Conservation (phyloP, 2,888 invertebrate genomes). For the Plagodis pulveraria region DNA sequence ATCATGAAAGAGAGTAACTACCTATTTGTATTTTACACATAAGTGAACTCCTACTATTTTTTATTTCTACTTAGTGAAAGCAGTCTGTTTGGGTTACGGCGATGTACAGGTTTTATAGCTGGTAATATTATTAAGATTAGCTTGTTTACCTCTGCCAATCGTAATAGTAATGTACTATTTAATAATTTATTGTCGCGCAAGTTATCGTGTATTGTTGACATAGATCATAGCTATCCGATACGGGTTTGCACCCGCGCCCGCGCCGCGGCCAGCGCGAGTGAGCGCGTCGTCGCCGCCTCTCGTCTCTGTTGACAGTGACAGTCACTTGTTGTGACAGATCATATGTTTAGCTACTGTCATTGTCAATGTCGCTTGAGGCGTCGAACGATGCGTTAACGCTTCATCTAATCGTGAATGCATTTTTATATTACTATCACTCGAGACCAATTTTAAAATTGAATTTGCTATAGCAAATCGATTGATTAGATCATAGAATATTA, state of each 20-base stretch:
- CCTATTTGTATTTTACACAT: constrained; percentile 79
- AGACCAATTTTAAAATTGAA: constrained; percentile 82
- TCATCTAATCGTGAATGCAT: constrained; percentile 77
- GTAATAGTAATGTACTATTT: constrained; percentile 82
- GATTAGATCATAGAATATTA: constrained; percentile 81
- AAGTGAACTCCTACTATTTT: constrained; percentile 76
- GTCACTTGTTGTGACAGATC: constrained; percentile 4
- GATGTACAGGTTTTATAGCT: constrained; percentile 84
- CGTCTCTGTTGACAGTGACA: constrained; percentile 8
- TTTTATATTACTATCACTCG: constrained; percentile 77
- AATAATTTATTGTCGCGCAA: constrained; percentile 84
- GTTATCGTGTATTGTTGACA: constrained; percentile 79
- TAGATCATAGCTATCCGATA: constrained; percentile 83
- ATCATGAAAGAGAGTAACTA: constrained; percentile 81
- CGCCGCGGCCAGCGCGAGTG: constrained; percentile 29
- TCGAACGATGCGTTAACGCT: constrained; percentile 55
- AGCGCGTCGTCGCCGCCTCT: background rate
- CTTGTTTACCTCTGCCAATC: constrained; percentile 85
- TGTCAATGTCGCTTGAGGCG: constrained; percentile 4
- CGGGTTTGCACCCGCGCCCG: constrained; percentile 49
- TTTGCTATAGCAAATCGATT: constrained; percentile 80
- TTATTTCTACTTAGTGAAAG: constrained; percentile 72
- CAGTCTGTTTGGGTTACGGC: constrained; percentile 83
- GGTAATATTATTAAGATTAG: constrained; percentile 81
- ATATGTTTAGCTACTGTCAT: constrained; percentile 2